phyloP scores from a whole-genome alignment of 2,888 invertebrate species.

The Ametastegia equiseti region DNA sequence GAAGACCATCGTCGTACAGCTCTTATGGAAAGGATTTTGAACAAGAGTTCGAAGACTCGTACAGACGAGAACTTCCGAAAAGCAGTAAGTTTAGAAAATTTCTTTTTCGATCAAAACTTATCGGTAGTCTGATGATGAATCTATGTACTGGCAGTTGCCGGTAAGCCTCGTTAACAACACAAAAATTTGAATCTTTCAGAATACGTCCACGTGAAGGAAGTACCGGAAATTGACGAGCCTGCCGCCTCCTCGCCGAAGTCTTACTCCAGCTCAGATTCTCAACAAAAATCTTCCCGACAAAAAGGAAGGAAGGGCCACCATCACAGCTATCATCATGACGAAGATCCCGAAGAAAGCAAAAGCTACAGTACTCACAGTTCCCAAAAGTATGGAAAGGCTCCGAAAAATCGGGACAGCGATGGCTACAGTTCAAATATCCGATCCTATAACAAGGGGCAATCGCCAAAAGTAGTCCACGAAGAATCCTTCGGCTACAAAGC shows the following conservation, averaged over 20 bases:
- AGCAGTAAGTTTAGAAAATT: constrained; percentile 56
- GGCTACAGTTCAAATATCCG: constrained; percentile 49
- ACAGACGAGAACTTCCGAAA: constrained; percentile 58
- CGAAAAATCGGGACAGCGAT: constrained; percentile 54
- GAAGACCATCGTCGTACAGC: constrained; percentile 47
- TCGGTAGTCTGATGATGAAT: not conserved
- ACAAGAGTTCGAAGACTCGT: constrained; percentile 64
- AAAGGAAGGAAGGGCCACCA: not conserved
- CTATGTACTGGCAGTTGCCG: not conserved
- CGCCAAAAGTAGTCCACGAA: constrained; percentile 51
- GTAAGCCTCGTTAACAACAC: not conserved
- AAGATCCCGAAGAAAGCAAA: constrained; percentile 51
- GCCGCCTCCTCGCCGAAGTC: not conserved
- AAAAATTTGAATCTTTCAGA: constrained; percentile 54
- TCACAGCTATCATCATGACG: constrained; percentile 17
- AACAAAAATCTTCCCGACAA: constrained; percentile 24
- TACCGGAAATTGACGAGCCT: constrained; percentile 60
- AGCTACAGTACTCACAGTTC: constrained; percentile 49
- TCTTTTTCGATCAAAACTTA: not conserved
- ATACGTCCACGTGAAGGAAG: constrained; percentile 60
- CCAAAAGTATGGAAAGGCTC: constrained; percentile 49
- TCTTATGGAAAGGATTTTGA: constrained; percentile 62
- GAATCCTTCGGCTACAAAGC: constrained; percentile 60
- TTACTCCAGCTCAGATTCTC: not conserved
- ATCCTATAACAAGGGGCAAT: constrained; percentile 30